phyloP scores from a whole-genome alignment of 64 coral and sea anemone species.

The Astreopora myriophthalma region DNA sequence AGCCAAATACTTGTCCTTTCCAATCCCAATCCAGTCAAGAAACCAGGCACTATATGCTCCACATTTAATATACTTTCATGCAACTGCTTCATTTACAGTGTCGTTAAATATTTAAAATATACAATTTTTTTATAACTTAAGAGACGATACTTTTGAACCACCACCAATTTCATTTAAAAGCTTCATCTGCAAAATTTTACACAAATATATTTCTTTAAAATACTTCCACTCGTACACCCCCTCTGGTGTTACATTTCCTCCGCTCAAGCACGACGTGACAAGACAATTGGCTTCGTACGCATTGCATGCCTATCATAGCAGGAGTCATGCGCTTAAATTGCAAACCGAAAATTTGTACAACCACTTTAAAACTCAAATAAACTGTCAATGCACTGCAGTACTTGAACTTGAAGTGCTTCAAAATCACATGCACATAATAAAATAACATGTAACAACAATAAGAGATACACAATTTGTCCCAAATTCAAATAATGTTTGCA shows the following conservation, averaged over 20 bases:
- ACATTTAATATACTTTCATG: conserved; percentile 32
- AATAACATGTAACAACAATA: conserved; percentile 6
- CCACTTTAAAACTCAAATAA: neutral
- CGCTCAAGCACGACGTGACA: neutral
- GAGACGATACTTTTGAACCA: conserved; percentile 33
- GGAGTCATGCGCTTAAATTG: neutral
- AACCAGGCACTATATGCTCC: neutral
- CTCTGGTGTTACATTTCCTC: neutral
- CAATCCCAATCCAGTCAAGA: neutral
- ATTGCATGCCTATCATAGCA: neutral
- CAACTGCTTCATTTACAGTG: conserved; percentile 44
- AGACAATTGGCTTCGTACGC: neutral
- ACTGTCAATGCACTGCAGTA: conserved; percentile 15
- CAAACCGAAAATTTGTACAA: neutral
- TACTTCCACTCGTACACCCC: neutral
- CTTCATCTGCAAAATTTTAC: conserved; percentile 48
- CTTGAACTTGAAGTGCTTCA: neutral
- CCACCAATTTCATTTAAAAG: conserved; percentile 37
- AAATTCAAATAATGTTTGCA: neutral
- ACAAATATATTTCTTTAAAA: conserved; percentile 54
- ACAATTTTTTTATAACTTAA: conserved; percentile 57
- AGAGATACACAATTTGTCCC: neutral
- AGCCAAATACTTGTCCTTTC: no score
- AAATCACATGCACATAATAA: neutral
- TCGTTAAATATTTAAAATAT: conserved; percentile 65